phyloP scores from a whole-genome alignment of 2,888 invertebrate species.

The Osmoderma eremita region DNA sequence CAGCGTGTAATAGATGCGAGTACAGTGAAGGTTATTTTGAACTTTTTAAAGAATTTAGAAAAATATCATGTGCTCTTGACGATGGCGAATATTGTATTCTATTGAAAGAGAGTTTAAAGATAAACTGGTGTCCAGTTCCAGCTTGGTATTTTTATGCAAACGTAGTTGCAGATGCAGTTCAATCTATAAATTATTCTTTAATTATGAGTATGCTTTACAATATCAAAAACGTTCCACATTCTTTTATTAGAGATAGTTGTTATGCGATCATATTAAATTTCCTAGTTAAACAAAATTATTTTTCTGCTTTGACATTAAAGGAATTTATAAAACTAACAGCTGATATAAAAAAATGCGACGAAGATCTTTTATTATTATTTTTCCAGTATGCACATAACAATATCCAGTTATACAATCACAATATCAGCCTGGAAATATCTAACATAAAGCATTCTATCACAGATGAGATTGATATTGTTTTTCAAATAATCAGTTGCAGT shows the following conservation, averaged over 20 bases:
- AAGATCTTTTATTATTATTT: conserved; percentile 2
- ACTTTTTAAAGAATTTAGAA: conserved; percentile 43
- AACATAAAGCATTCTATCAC: background rate
- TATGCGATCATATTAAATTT: conserved; percentile 42
- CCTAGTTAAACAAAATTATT: conserved; percentile 19
- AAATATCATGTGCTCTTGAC: conserved; percentile 46
- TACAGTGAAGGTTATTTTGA: conserved; percentile 44
- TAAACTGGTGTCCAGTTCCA: conserved; percentile 52
- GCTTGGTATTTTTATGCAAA: conserved; percentile 52
- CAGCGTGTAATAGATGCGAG: conserved; percentile 52
- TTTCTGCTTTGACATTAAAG: background rate
- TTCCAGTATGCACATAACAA: background rate
- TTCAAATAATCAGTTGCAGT: background rate
- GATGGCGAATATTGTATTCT: conserved; percentile 47
- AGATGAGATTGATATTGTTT: conserved; percentile 15
- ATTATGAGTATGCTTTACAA: conserved; percentile 43
- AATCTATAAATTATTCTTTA: conserved; percentile 39
- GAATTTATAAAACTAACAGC: conserved; percentile 13
- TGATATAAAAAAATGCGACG: conserved; percentile 18
- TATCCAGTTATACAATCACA: conserved; percentile 1
- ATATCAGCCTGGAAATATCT: background rate
- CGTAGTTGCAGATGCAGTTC: conserved; percentile 28
- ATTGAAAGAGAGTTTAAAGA: conserved; percentile 47
- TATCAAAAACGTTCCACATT: conserved; percentile 50
- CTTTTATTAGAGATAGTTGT: conserved; percentile 52